Base-by-base conservation (phyloP, 2,888 invertebrate species). In the Deilephila elpenor region DNA sequence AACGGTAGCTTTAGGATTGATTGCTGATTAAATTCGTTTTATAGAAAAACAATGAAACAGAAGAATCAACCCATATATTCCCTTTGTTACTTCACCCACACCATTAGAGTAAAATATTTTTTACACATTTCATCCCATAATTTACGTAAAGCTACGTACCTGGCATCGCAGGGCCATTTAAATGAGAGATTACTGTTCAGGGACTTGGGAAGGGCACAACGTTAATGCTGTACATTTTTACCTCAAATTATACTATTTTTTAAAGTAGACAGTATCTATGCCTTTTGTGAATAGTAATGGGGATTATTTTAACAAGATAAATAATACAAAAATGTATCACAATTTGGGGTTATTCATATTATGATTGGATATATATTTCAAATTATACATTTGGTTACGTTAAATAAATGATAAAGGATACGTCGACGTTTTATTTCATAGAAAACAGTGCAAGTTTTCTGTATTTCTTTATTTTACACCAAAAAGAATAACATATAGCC, bases 91-190 rank as follows among this genome's bases (percentile, higher is more conserved):
- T 25, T 6, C 44, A 67, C 25, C n/a, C 17, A 20, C 1, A 67
- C 51, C 67, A 67, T 17, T 20, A n/a, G 51, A 20, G 20, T 37
- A 51, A 51, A 67, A 51, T 17, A 4, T 11, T 60, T 60, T 60
- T 60, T 25, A 60, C 60, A 29, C 25, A 29, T 44, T 67, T 64
- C 14, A 67, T 25, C 25, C 5, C 64, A 51, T 51, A 67, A 67
- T 67, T 67, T 67, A 51, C 67, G 67, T 25, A 67, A 25, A 67
- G 17, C 51, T 25, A 17, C 67, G 25, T 25, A 67, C 67, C 67
- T 67, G 67, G 51, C 25, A 67, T 51, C 67, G 51, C 67, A 51
- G 44, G 51, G 67, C 25, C 67, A 67, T 67, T 67, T 67, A 67
- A 67, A 67, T 67, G 67, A 67, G 51, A 25, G 51, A 67, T 67